Base-by-base conservation (phyloP, 2,113 vertebrate genomes). In the Pseudonaja textilis region DNA sequence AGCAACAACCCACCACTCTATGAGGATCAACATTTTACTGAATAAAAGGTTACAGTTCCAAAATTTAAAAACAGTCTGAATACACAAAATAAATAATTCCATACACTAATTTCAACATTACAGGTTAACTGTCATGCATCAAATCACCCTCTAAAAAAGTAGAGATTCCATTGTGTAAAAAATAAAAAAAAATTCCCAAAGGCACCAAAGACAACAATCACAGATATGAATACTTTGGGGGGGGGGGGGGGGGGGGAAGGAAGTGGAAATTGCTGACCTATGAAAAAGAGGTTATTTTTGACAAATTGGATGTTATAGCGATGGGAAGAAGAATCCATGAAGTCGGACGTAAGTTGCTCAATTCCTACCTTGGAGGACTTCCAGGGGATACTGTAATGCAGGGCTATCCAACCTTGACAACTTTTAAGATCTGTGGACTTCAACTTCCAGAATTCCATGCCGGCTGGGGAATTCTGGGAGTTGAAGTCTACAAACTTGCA, bases 41-140 rank as follows among this genome's bases (percentile, higher is more conserved):
- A 95, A 81, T 97, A 96, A 64, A 93, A 94, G 69, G 88, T 95
- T 96, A 97, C 93, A 94, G 93, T 95, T 97, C 96, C 94, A 96
- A 94, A 91, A 86, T 81, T 89, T 61, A 86, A 91, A 93, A 91
- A 92, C 86, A 57, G 61, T 95, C 69, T 87, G 96, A 95, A 90
- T 97, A 96, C 88, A 96, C 95, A 95, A 96, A 97, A 97, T 97
- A 97, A 97, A 97, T 97, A 97, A 97, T 95, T 95, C 93, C 94
- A 96, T 95, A 95, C 95, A 95, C 93, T 95, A 90, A 91, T 95
- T 87, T 93, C 92, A 93, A 93, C 74, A 90, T 89, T 89, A 74
- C 55, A 91, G 90, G 74, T 69, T 93, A 93, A 91, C 61, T 86
- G 81, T 10, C 93, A 89, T 50, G 92, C 59, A 90, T 59, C 86